Conservation (phyloP, 2,888 invertebrate genomes). For the Nemotelus pantherinus region DNA sequence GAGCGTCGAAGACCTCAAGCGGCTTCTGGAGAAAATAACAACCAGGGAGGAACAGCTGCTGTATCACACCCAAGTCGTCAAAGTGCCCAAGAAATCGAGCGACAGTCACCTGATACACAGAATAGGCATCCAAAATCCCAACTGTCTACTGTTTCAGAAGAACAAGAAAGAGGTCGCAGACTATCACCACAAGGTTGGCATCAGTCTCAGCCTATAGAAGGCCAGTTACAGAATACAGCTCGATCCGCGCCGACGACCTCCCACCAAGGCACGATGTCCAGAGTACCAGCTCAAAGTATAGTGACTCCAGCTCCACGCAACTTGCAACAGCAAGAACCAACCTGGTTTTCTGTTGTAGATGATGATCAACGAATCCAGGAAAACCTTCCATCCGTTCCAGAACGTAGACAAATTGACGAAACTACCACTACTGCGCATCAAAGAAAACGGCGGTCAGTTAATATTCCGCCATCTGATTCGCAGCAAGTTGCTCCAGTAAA, state of each 20-base stretch:
- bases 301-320: no score
- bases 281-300: no score
- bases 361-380: not conserved
- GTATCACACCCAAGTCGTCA: no score
- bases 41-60: no score
- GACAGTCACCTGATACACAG: not conserved
- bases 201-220: not conserved
- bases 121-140: not conserved
- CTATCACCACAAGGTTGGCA: not conserved
- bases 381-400: not conserved
- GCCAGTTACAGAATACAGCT: no score
- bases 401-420: not conserved
- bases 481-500: not conserved
- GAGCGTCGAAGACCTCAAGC: not conserved
- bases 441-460: slow-evolving; percentile 10
- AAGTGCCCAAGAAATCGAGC: no score
- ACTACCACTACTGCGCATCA: not conserved
- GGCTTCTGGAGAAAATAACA: no score
- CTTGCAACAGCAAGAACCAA: no score
- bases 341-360: not conserved
- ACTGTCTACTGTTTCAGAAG: no score
- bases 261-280: no score
- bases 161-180: no score
- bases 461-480: not conserved
- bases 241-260: no score